Percentiles rank a stretch among this genome's conserved stretches.
These are phyloP conservation scores for Chelonia mydas DNA, from an alignment of 2,797 vertebrate genomes.

Conservation along the genomic window DNA sequence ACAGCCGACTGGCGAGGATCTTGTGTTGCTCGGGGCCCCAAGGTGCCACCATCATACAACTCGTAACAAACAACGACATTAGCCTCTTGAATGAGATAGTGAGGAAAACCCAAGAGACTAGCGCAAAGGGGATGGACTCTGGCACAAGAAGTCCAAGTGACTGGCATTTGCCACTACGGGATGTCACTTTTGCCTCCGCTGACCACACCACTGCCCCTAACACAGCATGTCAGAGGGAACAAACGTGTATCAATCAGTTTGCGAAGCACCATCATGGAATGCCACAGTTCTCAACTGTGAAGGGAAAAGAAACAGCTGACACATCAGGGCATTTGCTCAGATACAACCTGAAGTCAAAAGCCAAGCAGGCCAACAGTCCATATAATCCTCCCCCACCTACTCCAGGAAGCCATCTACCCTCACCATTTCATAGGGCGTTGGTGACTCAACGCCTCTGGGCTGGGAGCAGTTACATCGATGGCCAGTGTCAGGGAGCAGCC, in stretches of 20 bases:
- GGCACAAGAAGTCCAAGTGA: not conserved
- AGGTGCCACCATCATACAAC: not conserved
- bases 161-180: not conserved
- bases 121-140: not conserved
- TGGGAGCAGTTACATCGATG: not conserved
- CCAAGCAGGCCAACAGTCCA: not conserved
- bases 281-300: not conserved
- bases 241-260: too few species aligned
- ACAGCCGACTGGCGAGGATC: not conserved
- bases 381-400: not conserved
- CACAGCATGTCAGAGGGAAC: too few species aligned
- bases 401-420: not conserved
- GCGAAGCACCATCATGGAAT: not conserved
- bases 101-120: not conserved
- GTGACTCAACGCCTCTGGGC: not conserved
- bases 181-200: not conserved
- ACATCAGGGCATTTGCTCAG: not conserved
- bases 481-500: not conserved
- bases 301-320: not conserved
- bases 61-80: not conserved
- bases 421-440: not conserved
- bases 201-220: not conserved
- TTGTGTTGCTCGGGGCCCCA: not conserved
- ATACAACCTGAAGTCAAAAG: not conserved
- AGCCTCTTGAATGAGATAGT: not conserved